phyloP scores from a whole-genome alignment of 2,888 invertebrate species.

The Luffia ferchaultella region DNA sequence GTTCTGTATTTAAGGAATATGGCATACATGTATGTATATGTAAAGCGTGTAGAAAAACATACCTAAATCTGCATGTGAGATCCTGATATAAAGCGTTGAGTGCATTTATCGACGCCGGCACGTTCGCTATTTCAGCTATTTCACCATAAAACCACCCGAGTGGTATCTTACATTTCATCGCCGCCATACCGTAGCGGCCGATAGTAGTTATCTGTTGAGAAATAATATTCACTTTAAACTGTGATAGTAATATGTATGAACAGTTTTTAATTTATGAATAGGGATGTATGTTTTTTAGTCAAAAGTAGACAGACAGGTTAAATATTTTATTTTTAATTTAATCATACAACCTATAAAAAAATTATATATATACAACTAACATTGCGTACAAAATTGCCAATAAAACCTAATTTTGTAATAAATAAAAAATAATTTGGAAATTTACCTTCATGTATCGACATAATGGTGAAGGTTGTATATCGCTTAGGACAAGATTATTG shows the following conservation, averaged over 20 bases:
- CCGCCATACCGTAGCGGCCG: slow-evolving; percentile 91
- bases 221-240: no score
- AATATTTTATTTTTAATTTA: no score
- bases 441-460: slow-evolving; percentile 88
- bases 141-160: slow-evolving; percentile 95
- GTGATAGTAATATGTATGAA: slow-evolving; percentile 5
- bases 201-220: slow-evolving; percentile 82
- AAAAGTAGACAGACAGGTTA: no score
- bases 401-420: no score
- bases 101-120: slow-evolving; percentile 50
- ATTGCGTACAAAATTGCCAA: no score
- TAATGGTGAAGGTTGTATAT: slow-evolving; percentile 89
- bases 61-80: slow-evolving; percentile 52
- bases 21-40: no score
- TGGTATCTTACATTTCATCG: slow-evolving; percentile 89
- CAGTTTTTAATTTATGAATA: not conserved
- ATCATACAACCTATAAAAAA: no score
- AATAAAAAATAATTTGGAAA: not conserved
- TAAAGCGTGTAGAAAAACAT: no score
- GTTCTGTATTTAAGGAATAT: no score
- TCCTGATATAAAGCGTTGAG: slow-evolving; percentile 52
- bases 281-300: not conserved
- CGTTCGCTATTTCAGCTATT: slow-evolving; percentile 77
- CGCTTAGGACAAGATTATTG: slow-evolving; percentile 84
- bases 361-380: no score